Conservation (phyloP, 2,888 invertebrate species). For the Pyrocoelia pectoralis region DNA sequence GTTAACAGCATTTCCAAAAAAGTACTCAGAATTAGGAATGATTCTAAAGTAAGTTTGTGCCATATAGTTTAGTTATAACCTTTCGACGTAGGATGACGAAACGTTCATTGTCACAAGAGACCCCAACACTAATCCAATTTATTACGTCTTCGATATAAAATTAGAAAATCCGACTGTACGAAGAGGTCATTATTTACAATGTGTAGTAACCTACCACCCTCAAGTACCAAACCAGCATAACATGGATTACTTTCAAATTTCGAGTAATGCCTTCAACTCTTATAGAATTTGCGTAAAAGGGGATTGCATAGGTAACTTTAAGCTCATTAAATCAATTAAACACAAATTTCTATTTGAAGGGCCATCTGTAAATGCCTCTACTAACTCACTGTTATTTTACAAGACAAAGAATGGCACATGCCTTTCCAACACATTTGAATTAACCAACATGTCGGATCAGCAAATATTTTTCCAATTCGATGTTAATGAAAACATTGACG, state of each 20-base stretch:
- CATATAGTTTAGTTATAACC: background rate
- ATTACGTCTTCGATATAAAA: slow-evolving; percentile 53
- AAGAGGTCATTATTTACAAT: slow-evolving; percentile 43
- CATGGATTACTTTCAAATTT: slow-evolving; percentile 54
- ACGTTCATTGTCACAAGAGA: slow-evolving; percentile 44
- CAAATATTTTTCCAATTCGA: slow-evolving; percentile 55
- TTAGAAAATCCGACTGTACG: slow-evolving; percentile 48
- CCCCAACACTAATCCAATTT: slow-evolving; percentile 51
- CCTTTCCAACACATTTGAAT: slow-evolving; percentile 48
- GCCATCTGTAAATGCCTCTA: slow-evolving; percentile 35
- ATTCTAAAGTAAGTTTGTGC: background rate
- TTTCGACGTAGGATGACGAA: slow-evolving; percentile 13
- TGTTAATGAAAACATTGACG: slow-evolving; percentile 42
- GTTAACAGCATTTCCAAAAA: background rate
- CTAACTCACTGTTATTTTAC: slow-evolving; percentile 34
- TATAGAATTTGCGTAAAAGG: slow-evolving; percentile 50
- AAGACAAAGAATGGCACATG: slow-evolving; percentile 27
- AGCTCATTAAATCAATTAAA: background rate
- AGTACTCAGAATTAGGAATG: background rate
- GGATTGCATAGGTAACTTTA: slow-evolving; percentile 49
- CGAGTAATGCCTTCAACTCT: slow-evolving; percentile 42
- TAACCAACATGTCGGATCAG: slow-evolving; percentile 52
- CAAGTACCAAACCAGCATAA: slow-evolving; percentile 47
- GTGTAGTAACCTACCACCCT: slow-evolving; percentile 54
- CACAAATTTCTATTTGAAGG: slow-evolving; percentile 24